Evolutionary conservation across 2,113 vertebrate species (phyloP).

Genomic region (Phalacrocorax brasilianus): DNA sequence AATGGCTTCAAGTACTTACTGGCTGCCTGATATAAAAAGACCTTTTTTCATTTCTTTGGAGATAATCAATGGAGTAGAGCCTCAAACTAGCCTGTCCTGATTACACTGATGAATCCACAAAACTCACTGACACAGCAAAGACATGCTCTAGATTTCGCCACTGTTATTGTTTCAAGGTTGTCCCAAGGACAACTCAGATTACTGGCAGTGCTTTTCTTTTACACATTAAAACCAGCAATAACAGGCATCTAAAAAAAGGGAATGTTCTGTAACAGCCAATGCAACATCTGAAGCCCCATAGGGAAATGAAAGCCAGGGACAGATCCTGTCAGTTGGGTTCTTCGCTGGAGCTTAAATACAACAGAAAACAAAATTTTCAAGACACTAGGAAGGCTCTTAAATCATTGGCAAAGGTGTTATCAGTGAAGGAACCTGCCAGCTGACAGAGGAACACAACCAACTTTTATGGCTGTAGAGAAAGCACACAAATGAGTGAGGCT

Average conservation of each 20-base stretch:
- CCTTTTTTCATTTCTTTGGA: background rate
- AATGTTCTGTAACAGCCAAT: background rate
- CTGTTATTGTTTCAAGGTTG: background rate
- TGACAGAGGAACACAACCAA: background rate
- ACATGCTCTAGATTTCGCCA: background rate
- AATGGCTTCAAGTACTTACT: background rate
- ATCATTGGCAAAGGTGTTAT: background rate
- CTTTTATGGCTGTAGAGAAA: background rate
- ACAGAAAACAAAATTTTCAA: background rate
- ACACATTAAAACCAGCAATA: background rate
- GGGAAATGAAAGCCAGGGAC: background rate
- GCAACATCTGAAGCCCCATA: background rate
- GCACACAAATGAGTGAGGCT: background rate
- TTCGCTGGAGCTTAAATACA: background rate
- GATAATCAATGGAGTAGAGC: background rate
- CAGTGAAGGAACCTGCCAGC: background rate
- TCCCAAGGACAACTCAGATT: background rate
- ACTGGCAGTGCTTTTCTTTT: background rate
- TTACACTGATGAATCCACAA: background rate
- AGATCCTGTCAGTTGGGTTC: background rate
- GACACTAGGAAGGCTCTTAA: background rate
- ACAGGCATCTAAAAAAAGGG: background rate
- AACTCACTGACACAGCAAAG: background rate
- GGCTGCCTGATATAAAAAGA: background rate
- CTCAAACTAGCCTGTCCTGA: background rate